phyloP scores from a whole-genome alignment of 2,888 invertebrate genomes.

The Spodoptera exigua region DNA sequence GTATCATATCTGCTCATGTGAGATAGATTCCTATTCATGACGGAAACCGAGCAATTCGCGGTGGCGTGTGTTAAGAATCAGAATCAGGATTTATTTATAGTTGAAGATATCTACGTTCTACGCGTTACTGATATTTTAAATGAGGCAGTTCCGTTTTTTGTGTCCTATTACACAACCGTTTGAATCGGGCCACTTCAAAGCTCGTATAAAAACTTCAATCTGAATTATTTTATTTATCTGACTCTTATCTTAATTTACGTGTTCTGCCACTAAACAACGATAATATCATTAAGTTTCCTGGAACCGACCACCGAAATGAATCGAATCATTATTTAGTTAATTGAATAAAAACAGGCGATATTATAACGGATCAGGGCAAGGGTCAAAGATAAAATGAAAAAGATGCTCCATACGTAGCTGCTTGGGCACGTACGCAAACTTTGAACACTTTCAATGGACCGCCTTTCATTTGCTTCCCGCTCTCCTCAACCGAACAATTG shows the following conservation, averaged over 20 bases:
- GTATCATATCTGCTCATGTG: constrained; percentile 68
- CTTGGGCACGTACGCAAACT: constrained; percentile 62
- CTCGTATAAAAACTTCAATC: constrained; percentile 20
- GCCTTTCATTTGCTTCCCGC: constrained; percentile 55
- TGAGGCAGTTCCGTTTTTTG: constrained; percentile 1
- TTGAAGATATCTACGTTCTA: constrained; percentile 3
- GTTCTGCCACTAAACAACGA: constrained; percentile 47
- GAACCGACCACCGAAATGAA: constrained; percentile 60
- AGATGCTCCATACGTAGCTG: constrained; percentile 48
- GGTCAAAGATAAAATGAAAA: constrained; percentile 56
- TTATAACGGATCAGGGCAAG: constrained; percentile 55
- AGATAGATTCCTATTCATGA: constrained; percentile 64
- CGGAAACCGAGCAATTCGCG: constrained; percentile 47
- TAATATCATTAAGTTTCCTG: constrained; percentile 58
- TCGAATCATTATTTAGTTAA: constrained; percentile 60
- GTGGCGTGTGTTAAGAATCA: constrained; percentile 42
- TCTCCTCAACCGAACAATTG: constrained; percentile 47
- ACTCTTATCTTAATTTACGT: constrained; percentile 47
- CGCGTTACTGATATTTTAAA: constrained; percentile 11
- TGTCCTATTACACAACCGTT: constrained; percentile 12
- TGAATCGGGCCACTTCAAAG: constrained; percentile 13
- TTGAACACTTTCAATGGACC: constrained; percentile 60
- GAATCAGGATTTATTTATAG: constrained; percentile 34
- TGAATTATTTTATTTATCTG: constrained; percentile 25
- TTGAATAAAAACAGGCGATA: constrained; percentile 68